Evolutionary conservation across 2,888 invertebrate genomes (phyloP), one percentile per base, ranked within the genome.

Genomic region (Pyrrhia umbra): DNA sequence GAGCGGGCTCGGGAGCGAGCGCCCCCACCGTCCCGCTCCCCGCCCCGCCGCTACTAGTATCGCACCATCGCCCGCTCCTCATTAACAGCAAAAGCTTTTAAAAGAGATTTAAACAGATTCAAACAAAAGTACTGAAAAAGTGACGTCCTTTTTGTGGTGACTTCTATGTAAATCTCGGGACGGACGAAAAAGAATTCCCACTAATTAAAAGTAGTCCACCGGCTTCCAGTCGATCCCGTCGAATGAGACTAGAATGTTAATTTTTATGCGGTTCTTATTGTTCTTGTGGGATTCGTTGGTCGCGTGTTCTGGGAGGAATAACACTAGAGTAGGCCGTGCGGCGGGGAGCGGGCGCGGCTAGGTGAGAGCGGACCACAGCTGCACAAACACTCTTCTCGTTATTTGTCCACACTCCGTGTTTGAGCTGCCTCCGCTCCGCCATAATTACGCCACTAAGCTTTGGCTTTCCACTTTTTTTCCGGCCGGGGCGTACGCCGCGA

Each of bases 71-170:
- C 88, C 85, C 83, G 79, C 88, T 89, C 88, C 91, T 93, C 90
- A 93, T 93, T 92, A 92, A 91, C 88, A 90, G 85, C 79, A 77
- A 90, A 92, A 91, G 88, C 91, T 92, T 91, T 91, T 89, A 90
- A 88, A 90, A 90, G 87, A 91, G 89, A 90, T 90, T 91, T 90
- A 92, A 92, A 91, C 87, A 90, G 89, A 91, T 91, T 92, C 88
- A 88, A 92, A 92, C 90, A 90, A 91, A 91, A 92, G 89, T 91
- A 90, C 89, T 85, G 85, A 90, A 92, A 92, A 90, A 90, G 85
- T 90, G 87, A 90, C 89, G 86, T 91, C 88, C 86, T 90, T 92
- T 92, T 92, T 93, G 90, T 88, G 91, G 92, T 90, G 86, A 92
- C 90, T 91, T 91, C 88, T 89, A 92, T 91, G 90, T 92, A 91